These are phyloP conservation scores for Fringilla coelebs DNA, from an alignment of 2,797 vertebrate species.

Conservation along the genomic window DNA sequence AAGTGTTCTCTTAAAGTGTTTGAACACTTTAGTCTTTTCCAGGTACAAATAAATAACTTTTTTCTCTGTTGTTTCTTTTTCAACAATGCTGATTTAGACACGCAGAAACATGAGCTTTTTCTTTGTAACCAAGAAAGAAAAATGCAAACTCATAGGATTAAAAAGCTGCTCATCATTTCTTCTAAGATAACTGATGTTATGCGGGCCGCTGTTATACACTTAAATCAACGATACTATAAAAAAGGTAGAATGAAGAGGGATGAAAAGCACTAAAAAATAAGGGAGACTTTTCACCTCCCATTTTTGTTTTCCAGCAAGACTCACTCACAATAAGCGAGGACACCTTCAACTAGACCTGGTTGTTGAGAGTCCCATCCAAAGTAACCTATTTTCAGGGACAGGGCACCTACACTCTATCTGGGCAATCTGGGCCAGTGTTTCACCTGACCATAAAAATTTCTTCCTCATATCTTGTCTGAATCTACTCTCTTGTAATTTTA, in stretches of 20 bases:
- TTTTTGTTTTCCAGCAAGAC: not conserved
- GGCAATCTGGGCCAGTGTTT: not conserved
- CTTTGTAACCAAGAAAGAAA: not conserved
- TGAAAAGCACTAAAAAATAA: not conserved
- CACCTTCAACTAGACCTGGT: not conserved
- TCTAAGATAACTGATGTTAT: not conserved
- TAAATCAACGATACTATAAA: not conserved
- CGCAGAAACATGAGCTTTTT: not conserved
- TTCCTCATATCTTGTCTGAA: not conserved
- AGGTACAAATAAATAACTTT: not conserved
- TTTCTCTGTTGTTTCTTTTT: not conserved
- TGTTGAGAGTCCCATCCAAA: not conserved
- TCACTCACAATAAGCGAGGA: accelerated
- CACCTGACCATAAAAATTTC: not conserved
- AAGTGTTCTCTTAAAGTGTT: not conserved
- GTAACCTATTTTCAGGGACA: not conserved
- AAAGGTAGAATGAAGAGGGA: not conserved
- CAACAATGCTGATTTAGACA: not conserved
- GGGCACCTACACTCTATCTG: not conserved
- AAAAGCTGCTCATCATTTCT: not conserved
- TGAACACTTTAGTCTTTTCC: not conserved
- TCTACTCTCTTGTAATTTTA: not conserved
- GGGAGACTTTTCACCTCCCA: not conserved
- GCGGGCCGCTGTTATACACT: not conserved
- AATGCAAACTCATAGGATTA: not conserved